Percentiles rank a stretch among this genome's conserved stretches.
Conservation (phyloP, 2,113 vertebrate genomes). For the Argyrosomus japonicus region DNA sequence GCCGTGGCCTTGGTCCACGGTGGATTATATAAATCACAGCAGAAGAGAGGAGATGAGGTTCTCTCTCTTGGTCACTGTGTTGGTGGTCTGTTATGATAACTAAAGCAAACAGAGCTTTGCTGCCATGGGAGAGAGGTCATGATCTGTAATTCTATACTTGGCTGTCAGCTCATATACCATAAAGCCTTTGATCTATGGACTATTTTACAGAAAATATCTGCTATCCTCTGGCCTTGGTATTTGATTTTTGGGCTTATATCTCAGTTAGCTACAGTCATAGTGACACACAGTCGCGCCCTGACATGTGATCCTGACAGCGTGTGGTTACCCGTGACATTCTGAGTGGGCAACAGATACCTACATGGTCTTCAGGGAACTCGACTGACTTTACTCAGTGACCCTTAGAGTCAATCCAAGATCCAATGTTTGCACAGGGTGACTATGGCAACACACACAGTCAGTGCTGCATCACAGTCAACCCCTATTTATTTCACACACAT, state of each 20-base stretch:
- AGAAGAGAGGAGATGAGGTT: constrained; percentile 36
- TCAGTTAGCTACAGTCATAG: not conserved
- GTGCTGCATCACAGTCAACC: constrained; percentile 46
- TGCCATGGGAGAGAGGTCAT: constrained; percentile 40
- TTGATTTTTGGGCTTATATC: constrained; percentile 12
- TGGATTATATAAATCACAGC: constrained; percentile 59
- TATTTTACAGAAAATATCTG: constrained; percentile 10
- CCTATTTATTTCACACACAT: constrained; percentile 54
- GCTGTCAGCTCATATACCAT: constrained; percentile 22
- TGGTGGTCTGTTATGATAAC: constrained; percentile 70
- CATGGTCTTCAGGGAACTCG: constrained; percentile 40
- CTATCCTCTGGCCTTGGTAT: constrained; percentile 7
- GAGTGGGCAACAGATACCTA: constrained; percentile 41
- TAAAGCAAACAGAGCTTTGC: constrained; percentile 54
- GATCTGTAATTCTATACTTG: constrained; percentile 54
- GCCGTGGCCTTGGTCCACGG: constrained; percentile 46
- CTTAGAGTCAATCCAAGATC: constrained; percentile 39
- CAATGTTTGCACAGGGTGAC: constrained; percentile 63
- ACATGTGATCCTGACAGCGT: constrained; percentile 50
- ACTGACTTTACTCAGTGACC: constrained; percentile 51
- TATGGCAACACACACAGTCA: constrained; percentile 66
- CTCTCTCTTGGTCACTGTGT: constrained; percentile 24
- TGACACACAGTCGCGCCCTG: constrained; percentile 28
- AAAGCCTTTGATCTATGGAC: constrained; percentile 51
- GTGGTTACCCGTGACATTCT: constrained; percentile 50